Conservation (phyloP, 2,888 invertebrate species). For the Orgyia antiqua region DNA sequence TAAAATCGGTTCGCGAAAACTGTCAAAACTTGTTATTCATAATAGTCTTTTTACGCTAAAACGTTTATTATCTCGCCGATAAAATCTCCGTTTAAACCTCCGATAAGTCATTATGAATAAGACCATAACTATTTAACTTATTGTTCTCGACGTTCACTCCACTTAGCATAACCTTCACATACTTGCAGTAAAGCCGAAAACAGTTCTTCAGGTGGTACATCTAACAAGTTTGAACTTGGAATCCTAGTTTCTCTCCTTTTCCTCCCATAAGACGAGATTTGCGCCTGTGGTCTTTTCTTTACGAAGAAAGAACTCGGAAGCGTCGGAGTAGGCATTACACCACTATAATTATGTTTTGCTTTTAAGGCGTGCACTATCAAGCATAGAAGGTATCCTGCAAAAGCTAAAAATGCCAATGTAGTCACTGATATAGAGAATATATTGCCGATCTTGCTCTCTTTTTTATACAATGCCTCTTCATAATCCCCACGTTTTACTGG, state of each 20-base stretch:
- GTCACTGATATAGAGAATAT: slow-evolving; percentile 89
- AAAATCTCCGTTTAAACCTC: too few species aligned
- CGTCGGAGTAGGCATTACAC: slow-evolving; percentile 37
- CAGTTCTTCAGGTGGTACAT: slow-evolving; percentile 63
- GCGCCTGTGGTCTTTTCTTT: slow-evolving; percentile 62
- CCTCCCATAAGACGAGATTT: slow-evolving; percentile 58
- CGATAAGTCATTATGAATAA: too few species aligned
- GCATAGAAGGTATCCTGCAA: slow-evolving; percentile 89
- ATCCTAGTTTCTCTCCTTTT: slow-evolving; percentile 40
- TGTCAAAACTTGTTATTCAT: too few species aligned
- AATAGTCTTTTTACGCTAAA: too few species aligned
- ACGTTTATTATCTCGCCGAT: too few species aligned
- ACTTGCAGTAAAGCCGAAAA: slow-evolving; percentile 70
- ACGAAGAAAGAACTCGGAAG: slow-evolving; percentile 54
- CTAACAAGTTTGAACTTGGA: slow-evolving; percentile 33
- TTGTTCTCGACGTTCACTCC: too few species aligned
- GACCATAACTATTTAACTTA: too few species aligned
- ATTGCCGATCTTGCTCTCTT: slow-evolving; percentile 81
- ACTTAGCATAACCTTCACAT: slow-evolving; percentile 78
- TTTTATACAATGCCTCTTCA: slow-evolving; percentile 66
- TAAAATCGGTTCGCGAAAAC: too few species aligned
- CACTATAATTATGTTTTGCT: slow-evolving; percentile 72
- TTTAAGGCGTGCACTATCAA: slow-evolving; percentile 86
- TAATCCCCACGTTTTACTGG: slow-evolving; percentile 62
- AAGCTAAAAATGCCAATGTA: slow-evolving; percentile 88